phyloP scores from a whole-genome alignment of 2,888 invertebrate genomes.

The Andrena marginata region DNA sequence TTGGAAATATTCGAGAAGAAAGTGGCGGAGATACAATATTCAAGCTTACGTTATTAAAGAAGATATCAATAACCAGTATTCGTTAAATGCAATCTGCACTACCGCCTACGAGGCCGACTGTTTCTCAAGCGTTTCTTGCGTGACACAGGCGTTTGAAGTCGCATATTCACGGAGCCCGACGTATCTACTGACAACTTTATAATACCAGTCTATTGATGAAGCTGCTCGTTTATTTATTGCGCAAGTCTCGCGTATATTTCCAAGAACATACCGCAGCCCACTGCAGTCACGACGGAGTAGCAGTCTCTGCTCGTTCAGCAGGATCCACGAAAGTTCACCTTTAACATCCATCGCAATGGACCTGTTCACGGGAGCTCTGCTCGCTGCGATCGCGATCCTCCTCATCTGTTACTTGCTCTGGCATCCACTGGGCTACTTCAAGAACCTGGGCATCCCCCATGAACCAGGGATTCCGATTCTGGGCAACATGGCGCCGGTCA shows the following conservation, averaged over 20 bases:
- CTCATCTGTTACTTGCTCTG: slow-evolving; percentile 24
- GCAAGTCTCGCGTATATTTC: too few relatives aligned
- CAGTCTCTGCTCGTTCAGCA: background rate
- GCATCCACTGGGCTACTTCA: slow-evolving; percentile 41
- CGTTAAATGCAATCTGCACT: too few relatives aligned
- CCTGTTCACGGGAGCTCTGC: background rate
- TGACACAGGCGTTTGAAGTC: too few relatives aligned
- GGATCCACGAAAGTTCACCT: too few relatives aligned
- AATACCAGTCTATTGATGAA: background rate
- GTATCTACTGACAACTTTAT: too few relatives aligned
- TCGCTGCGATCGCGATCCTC: background rate
- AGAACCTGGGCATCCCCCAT: slow-evolving; percentile 58
- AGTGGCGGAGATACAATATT: too few relatives aligned
- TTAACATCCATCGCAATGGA: background rate
- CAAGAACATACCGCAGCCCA: background rate
- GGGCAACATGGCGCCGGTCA: slow-evolving; percentile 61
- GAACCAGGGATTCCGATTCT: slow-evolving; percentile 57
- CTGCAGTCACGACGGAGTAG: background rate
- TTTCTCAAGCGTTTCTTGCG: too few relatives aligned
- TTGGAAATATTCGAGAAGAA: too few relatives aligned
- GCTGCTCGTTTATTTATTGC: background rate
- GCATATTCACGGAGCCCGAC: too few relatives aligned
- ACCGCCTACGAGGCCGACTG: too few relatives aligned
- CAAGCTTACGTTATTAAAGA: too few relatives aligned
- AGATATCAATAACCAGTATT: too few relatives aligned